Base-by-base conservation (phyloP, 1,140 invertebrate genomes). In the Palaemon carinicauda region DNA sequence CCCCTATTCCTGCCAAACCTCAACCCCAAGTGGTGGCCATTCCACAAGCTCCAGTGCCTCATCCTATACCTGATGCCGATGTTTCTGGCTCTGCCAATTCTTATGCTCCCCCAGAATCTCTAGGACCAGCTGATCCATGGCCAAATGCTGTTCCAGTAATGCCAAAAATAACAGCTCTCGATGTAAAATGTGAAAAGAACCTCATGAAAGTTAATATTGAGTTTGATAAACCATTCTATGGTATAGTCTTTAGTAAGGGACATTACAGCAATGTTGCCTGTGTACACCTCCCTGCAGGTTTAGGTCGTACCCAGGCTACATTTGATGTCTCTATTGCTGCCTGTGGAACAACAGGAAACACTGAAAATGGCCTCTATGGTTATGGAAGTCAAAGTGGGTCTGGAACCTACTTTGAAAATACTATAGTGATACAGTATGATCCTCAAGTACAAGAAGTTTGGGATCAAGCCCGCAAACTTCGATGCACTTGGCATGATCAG, bases 161-260 rank as follows among this genome's bases (percentile, higher is more conserved):
- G 91, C 96, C 97, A 1, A 96, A 97, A 91, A 97, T 98, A 89
- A 97, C 97, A 91, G 95, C 96, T 90, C 91, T 98, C 41, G 97
- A 98, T 92, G 97, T 98, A 60, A 96, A 98, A 91, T 98, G 97
- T 91, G 97, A 98, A 91, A 98, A 98, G 92, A 98, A 97, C 56
- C 95, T 97, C 90, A 98, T 98, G 97, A 93, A 96, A 33, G 97
- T 98, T 10, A 97, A 97, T 91, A 97, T 98, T 89, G 96, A 97
- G 91, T 98, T 98, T 92, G 97, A 98, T 91, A 93, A 97, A 41
- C 97, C 97, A 0, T 98, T 98, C 92, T 97, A 98, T 91, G 97
- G 97, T 5, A 97, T 98, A 94, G 97, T 98, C 89, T 98, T 98
- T 93, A 97, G 96, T 79, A 98, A 98, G 92, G 96, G 96, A 17